These are phyloP conservation scores for Kobus ellipsiprymnus DNA, from an alignment of 2,113 vertebrate genomes.

Conservation along the genomic window DNA sequence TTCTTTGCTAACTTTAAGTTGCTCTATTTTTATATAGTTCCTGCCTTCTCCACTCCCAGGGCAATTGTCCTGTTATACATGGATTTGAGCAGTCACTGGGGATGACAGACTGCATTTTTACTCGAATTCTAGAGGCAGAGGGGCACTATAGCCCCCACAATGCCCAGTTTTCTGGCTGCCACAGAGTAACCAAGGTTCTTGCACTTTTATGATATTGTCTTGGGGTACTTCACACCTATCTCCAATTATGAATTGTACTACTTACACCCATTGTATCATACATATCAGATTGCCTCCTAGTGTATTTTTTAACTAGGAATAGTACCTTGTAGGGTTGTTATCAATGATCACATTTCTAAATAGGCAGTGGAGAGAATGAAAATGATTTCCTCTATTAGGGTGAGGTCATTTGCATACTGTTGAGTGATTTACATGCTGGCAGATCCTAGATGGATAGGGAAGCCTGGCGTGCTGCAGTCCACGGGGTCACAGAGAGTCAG, in stretches of 20 bases:
- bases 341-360: slow-evolving; percentile 51
- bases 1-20: slow-evolving; percentile 53
- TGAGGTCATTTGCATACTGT: slow-evolving; percentile 45
- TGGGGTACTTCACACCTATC: background rate
- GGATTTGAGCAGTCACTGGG: background rate
- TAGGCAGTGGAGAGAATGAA: slow-evolving; percentile 17
- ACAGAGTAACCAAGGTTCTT: background rate
- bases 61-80: slow-evolving; percentile 32
- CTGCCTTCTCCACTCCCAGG: slow-evolving; percentile 36
- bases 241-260: background rate
- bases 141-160: background rate
- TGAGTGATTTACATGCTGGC: slow-evolving; percentile 20
- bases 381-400: slow-evolving; percentile 41
- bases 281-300: slow-evolving; percentile 18
- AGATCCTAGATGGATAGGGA: background rate
- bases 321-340: background rate
- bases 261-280: background rate
- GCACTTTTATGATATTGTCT: background rate
- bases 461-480: background rate
- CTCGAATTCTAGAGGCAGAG: background rate
- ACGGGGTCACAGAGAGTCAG: background rate
- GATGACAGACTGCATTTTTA: slow-evolving; percentile 9
- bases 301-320: slow-evolving; percentile 24
- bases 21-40: slow-evolving; percentile 51
- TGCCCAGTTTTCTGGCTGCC: background rate